These are phyloP conservation scores for Ariopsis seemanni DNA, from an alignment of 2,113 vertebrate genomes.

Conservation along the genomic window DNA sequence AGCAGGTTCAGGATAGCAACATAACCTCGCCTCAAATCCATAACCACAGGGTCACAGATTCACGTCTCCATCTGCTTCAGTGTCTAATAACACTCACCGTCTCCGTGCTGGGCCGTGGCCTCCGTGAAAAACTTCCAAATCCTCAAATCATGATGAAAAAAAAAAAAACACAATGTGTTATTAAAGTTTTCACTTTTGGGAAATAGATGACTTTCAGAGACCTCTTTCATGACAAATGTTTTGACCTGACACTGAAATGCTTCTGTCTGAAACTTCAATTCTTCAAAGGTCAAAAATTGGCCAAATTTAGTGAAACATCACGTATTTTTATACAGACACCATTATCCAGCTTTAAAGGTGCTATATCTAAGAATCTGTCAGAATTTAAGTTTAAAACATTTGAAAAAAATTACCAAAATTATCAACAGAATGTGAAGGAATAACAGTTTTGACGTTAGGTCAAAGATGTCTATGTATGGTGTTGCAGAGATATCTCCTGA, in stretches of 20 bases:
- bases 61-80: background rate
- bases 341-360: too few relatives aligned
- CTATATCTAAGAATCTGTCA: too few relatives aligned
- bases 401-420: too few relatives aligned
- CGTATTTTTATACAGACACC: too few relatives aligned
- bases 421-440: too few relatives aligned
- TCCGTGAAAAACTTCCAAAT: constrained; percentile 21
- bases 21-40: background rate
- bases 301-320: background rate
- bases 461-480: too few relatives aligned
- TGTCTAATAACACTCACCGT: background rate
- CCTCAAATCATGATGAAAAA: constrained; percentile 4
- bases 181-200: constrained; percentile 5
- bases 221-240: background rate
- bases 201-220: background rate
- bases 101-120: background rate
- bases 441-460: too few relatives aligned
- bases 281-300: background rate
- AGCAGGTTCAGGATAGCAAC: background rate
- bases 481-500: too few relatives aligned
- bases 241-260: background rate
- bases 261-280: background rate
- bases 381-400: too few relatives aligned
- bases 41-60: constrained; percentile 25
- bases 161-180: background rate